phyloP scores from a whole-genome alignment of 2,888 invertebrate genomes.

The Cryptus viduatorius region DNA sequence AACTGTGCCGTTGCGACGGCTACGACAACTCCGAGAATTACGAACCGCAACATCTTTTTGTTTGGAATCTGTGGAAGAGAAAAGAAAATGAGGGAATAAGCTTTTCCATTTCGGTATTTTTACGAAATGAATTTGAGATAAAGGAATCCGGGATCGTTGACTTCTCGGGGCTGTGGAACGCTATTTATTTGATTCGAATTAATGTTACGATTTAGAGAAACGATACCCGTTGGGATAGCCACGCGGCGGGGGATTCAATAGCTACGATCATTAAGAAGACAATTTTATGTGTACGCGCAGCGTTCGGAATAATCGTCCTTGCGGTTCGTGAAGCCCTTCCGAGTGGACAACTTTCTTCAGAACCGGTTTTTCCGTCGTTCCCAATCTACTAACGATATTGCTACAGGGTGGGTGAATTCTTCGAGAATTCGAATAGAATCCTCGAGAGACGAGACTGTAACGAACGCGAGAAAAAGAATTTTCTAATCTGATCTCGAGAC shows the following conservation, averaged over 20 bases:
- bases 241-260: background rate
- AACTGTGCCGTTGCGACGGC: slow-evolving; percentile 88
- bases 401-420: slow-evolving; percentile 35
- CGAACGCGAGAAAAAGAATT: slow-evolving; percentile 4
- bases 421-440: slow-evolving; percentile 13
- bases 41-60: slow-evolving; percentile 74
- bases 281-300: slow-evolving; percentile 12
- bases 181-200: too few species aligned
- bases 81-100: background rate
- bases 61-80: background rate
- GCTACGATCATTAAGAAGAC: background rate
- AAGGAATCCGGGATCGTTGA: background rate
- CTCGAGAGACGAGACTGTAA: background rate
- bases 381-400: slow-evolving; percentile 40
- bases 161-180: too few species aligned
- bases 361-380: slow-evolving; percentile 75
- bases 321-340: slow-evolving; percentile 50
- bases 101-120: slow-evolving; percentile 8
- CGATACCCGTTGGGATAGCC: background rate
- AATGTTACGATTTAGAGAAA: too few species aligned
- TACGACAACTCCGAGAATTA: slow-evolving; percentile 83
- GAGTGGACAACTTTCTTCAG: slow-evolving; percentile 73
- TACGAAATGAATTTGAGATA: background rate
- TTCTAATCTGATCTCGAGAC: background rate
- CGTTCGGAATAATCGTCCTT: slow-evolving; percentile 51